These are phyloP conservation scores for Empidonax alnorum DNA, from an alignment of 2,113 vertebrate genomes.

Conservation along the genomic window DNA sequence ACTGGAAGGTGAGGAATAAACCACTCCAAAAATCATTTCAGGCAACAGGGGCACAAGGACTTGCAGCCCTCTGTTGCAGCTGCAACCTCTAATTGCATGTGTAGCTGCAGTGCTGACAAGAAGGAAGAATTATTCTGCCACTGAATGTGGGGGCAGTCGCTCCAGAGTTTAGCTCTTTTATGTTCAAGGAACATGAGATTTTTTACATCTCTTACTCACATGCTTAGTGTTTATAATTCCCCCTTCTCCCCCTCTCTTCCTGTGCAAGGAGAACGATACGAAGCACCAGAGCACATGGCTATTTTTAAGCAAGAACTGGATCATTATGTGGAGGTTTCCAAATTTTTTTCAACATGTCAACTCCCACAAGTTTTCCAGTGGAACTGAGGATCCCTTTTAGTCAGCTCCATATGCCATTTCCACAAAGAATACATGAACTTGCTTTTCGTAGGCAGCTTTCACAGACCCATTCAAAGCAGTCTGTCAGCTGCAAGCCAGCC, in stretches of 20 bases:
- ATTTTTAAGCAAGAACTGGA: constrained; percentile 55
- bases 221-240: background rate
- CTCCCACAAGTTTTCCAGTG: constrained; percentile 63
- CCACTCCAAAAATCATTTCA: background rate
- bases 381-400: constrained; percentile 57
- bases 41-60: background rate
- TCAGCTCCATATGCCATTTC: constrained; percentile 56
- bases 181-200: background rate
- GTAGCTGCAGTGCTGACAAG: fast-evolving
- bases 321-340: constrained; percentile 54
- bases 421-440: constrained; percentile 40
- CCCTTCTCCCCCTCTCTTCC: background rate
- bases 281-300: background rate
- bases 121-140: background rate
- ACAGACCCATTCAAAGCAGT: constrained; percentile 51
- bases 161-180: background rate
- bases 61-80: background rate
- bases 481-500: constrained; percentile 47
- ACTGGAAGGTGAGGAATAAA: background rate
- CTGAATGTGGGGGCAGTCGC: background rate
- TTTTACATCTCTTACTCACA: background rate
- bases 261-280: background rate
- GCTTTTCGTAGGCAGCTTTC: constrained; percentile 53
- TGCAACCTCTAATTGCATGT: background rate
- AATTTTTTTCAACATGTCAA: constrained; percentile 49